Evolutionary conservation across 2,888 invertebrate genomes (phyloP).

Genomic region (Phragmatobia fuliginosa): DNA sequence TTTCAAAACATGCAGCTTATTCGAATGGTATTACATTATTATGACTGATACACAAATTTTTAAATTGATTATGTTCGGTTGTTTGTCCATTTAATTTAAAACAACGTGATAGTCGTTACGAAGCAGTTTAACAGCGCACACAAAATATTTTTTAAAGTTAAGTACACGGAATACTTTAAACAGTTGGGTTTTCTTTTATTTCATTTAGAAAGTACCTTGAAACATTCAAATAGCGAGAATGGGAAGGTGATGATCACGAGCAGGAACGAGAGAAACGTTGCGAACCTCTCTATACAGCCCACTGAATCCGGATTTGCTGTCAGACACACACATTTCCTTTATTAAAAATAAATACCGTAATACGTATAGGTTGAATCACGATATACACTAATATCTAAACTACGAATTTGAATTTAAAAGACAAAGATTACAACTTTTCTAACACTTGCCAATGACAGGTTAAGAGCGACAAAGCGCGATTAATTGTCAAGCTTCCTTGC

Average conservation of each 20-base stretch:
- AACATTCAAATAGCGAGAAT: constrained; percentile 93
- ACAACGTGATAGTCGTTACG: neutral
- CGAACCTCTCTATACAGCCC: constrained; percentile 91
- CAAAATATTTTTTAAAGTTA: neutral
- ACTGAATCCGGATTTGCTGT: constrained; percentile 89
- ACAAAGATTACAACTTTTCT: constrained; percentile 12
- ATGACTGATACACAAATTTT: neutral
- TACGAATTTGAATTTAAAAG: neutral
- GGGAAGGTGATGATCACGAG: constrained; percentile 93
- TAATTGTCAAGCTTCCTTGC: constrained; percentile 54
- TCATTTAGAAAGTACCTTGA: constrained; percentile 87
- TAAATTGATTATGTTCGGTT: neutral
- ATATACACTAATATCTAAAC: constrained; percentile 12
- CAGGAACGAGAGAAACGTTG: constrained; percentile 90
- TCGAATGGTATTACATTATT: neutral
- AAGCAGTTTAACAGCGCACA: neutral
- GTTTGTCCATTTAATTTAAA: neutral
- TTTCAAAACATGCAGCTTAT: neutral
- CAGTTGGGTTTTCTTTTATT: neutral
- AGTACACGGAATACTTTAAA: neutral
- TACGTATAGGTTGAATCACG: constrained; percentile 16
- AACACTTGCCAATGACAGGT: constrained; percentile 35
- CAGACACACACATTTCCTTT: constrained; percentile 60
- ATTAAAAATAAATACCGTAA: constrained; percentile 15
- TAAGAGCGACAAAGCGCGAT: constrained; percentile 53